Percentiles rank a stretch among this genome's conserved stretches.
phyloP scores from a whole-genome alignment of 2,113 vertebrate genomes.

The Setophaga kirtlandii region DNA sequence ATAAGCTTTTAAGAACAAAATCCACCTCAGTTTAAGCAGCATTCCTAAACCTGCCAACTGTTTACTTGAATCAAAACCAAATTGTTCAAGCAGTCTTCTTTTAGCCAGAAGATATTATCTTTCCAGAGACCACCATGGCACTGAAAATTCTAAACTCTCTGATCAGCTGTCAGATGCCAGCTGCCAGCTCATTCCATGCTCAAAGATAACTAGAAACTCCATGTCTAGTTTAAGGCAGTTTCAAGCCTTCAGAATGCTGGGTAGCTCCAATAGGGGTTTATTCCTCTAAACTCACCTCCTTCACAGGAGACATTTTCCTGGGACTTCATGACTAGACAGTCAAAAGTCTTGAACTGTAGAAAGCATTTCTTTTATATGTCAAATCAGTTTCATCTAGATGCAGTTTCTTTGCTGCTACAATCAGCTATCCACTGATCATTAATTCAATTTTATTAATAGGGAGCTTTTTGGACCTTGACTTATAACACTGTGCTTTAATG shows the following conservation, averaged over 20 bases:
- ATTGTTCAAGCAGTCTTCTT: not conserved
- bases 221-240: not conserved
- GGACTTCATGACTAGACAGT: not conserved
- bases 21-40: not conserved
- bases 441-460: not conserved
- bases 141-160: not conserved
- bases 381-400: not conserved
- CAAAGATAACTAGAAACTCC: not conserved
- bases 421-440: not conserved
- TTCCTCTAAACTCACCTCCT: not conserved
- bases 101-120: not conserved
- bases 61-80: not conserved
- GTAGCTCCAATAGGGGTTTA: not conserved
- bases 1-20: constrained; percentile 22
- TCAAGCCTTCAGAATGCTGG: not conserved
- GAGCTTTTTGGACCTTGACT: not conserved
- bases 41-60: not conserved
- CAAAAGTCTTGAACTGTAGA: not conserved
- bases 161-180: not conserved
- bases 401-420: not conserved
- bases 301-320: not conserved
- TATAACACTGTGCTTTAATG: not conserved
- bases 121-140: not conserved
- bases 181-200: not conserved
- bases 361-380: not conserved